A percentile compares a stretch with the other conserved stretches of the same genome.
Conservation (phyloP, 2,113 vertebrate genomes). For the Rattus rattus region DNA sequence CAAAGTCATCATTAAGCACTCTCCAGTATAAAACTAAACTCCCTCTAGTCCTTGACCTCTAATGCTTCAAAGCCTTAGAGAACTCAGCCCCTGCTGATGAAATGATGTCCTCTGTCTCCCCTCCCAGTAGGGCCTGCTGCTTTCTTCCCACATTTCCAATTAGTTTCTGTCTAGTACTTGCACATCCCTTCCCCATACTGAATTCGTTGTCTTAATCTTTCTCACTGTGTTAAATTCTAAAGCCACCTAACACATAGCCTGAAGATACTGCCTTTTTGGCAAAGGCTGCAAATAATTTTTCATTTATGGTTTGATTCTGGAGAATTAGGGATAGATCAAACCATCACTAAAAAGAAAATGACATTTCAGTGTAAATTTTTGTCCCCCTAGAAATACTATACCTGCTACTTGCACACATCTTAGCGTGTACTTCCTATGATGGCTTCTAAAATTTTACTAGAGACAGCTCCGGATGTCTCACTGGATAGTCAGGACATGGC, state of each 20-base stretch:
- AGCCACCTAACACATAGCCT: background rate
- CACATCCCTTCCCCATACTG: background rate
- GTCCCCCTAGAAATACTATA: constrained; percentile 62
- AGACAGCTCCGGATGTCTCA: constrained; percentile 7
- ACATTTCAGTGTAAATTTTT: background rate
- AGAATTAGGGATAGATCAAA: background rate
- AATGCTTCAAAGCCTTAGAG: background rate
- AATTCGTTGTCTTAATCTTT: constrained; percentile 9
- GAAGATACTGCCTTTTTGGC: constrained; percentile 1
- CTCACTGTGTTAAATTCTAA: background rate
- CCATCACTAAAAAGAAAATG: background rate
- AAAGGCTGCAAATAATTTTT: constrained; percentile 32
- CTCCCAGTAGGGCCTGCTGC: background rate
- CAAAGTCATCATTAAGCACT: background rate
- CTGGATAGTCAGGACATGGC: background rate
- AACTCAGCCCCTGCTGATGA: constrained; percentile 12
- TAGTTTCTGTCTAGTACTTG: constrained; percentile 22
- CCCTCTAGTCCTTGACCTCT: background rate
- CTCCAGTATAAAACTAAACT: background rate
- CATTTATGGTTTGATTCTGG: background rate
- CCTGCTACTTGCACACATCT: constrained; percentile 64
- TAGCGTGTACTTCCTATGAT: constrained; percentile 49
- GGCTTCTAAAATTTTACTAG: constrained; percentile 76
- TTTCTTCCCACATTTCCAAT: constrained; percentile 30
- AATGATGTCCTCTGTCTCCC: background rate